A percentile compares a stretch with the other conserved stretches of the same genome.
Conservation (phyloP, 2,797 vertebrate species). For the Triplophysa yarkandensis region DNA sequence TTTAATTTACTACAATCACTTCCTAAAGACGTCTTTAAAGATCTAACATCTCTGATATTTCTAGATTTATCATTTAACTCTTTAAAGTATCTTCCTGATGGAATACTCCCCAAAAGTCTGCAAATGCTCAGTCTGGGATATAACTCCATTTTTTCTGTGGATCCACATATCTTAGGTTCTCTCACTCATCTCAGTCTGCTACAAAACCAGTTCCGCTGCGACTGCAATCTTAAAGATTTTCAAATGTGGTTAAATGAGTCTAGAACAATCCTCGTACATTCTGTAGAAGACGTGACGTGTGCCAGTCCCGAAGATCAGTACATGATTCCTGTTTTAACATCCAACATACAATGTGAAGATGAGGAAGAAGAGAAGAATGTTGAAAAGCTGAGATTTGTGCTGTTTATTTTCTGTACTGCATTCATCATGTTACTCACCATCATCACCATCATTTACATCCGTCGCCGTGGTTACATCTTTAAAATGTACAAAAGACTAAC, state of each 20-base stretch:
- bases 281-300: constrained; percentile 69
- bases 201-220: constrained; percentile 79
- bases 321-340: constrained; percentile 63
- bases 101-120: constrained; percentile 76
- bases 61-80: constrained; percentile 81
- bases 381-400: constrained; percentile 65
- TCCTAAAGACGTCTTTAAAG: constrained; percentile 76
- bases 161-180: constrained; percentile 71
- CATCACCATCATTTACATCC: constrained; percentile 62
- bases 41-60: constrained; percentile 69
- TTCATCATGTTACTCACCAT: constrained; percentile 54
- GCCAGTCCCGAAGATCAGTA: constrained; percentile 71
- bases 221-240: constrained; percentile 70
- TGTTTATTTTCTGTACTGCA: constrained; percentile 70
- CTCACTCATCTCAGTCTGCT: constrained; percentile 73
- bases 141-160: constrained; percentile 80
- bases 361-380: constrained; percentile 68
- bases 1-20: constrained; percentile 77
- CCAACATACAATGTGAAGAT: constrained; percentile 69
- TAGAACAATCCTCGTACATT: constrained; percentile 68
- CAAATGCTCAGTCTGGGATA: constrained; percentile 73
- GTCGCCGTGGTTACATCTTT: constrained; percentile 77
- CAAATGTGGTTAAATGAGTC: constrained; percentile 79
- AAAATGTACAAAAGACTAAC: constrained; percentile 74
- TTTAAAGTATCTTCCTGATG: constrained; percentile 72